Percentiles rank a stretch among this genome's conserved stretches.
These are phyloP conservation scores for Toxonevra muliebris DNA, from an alignment of 2,888 invertebrate species.

Conservation along the genomic window DNA sequence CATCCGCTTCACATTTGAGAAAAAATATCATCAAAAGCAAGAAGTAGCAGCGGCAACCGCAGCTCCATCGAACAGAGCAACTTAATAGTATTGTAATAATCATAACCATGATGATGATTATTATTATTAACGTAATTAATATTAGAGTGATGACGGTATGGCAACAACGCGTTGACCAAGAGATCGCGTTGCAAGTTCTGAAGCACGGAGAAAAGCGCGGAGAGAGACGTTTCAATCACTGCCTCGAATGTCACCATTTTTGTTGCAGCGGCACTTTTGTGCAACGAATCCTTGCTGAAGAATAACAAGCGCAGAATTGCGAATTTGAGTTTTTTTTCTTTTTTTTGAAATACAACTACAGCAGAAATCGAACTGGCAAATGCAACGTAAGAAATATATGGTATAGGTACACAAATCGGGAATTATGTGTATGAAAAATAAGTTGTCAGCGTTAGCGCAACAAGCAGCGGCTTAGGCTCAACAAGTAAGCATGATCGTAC, in stretches of 20 bases:
- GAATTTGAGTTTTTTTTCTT: too few relatives aligned
- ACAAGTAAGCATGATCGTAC: too few relatives aligned
- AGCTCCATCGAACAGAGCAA: conserved; percentile 6
- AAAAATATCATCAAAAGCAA: neutral
- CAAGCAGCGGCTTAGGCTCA: too few relatives aligned
- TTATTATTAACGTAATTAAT: conserved; percentile 31
- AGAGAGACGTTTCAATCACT: neutral
- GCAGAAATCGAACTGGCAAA: too few relatives aligned
- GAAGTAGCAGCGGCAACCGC: conserved; percentile 9
- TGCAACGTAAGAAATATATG: too few relatives aligned
- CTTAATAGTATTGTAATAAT: conserved; percentile 9
- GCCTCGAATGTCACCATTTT: neutral
- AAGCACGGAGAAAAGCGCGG: neutral
- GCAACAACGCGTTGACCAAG: neutral
- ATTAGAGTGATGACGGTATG: conserved; percentile 25
- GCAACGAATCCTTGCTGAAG: too few relatives aligned
- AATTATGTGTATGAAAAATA: too few relatives aligned
- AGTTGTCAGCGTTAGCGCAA: too few relatives aligned
- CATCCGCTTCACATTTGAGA: too few relatives aligned
- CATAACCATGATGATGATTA: conserved; percentile 24
- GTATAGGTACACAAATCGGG: too few relatives aligned
- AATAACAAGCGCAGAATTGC: too few relatives aligned
- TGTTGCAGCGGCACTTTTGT: neutral
- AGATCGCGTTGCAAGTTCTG: neutral
- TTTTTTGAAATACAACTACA: too few relatives aligned